Conservation (phyloP, 2,797 vertebrate genomes). For the Manis javanica region DNA sequence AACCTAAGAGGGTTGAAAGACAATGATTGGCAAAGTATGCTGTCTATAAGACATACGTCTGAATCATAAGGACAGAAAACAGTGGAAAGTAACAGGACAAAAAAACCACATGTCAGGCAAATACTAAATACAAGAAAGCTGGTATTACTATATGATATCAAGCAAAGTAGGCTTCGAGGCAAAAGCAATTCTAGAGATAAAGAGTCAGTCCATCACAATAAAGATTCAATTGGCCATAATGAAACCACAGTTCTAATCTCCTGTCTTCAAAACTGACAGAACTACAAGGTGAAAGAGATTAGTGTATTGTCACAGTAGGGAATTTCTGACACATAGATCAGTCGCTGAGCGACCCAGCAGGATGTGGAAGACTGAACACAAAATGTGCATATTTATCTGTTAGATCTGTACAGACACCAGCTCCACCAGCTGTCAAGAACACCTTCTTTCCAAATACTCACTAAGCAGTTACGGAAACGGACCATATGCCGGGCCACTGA, state of each 20-base stretch:
- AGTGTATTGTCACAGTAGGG: accelerated
- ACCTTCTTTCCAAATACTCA: accelerated
- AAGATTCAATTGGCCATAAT: background rate
- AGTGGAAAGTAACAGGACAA: background rate
- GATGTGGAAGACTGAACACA: accelerated
- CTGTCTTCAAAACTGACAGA: accelerated
- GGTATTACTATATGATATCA: too few relatives aligned
- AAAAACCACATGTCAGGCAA: background rate
- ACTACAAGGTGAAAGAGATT: accelerated
- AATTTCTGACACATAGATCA: background rate
- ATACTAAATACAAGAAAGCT: background rate
- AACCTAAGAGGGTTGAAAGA: background rate
- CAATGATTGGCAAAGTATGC: accelerated
- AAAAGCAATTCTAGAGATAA: background rate
- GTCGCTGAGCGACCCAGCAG: background rate
- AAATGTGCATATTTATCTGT: accelerated
- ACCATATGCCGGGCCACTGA: background rate
- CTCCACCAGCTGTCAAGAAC: background rate
- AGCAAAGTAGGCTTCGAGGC: background rate
- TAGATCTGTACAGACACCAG: background rate
- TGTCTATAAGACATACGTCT: background rate
- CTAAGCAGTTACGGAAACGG: accelerated
- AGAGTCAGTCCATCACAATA: too few relatives aligned
- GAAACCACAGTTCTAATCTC: accelerated
- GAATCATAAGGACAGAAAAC: background rate